Evolutionary conservation across 2,888 invertebrate species (phyloP).

Genomic region (Ypsolopha sequella): DNA sequence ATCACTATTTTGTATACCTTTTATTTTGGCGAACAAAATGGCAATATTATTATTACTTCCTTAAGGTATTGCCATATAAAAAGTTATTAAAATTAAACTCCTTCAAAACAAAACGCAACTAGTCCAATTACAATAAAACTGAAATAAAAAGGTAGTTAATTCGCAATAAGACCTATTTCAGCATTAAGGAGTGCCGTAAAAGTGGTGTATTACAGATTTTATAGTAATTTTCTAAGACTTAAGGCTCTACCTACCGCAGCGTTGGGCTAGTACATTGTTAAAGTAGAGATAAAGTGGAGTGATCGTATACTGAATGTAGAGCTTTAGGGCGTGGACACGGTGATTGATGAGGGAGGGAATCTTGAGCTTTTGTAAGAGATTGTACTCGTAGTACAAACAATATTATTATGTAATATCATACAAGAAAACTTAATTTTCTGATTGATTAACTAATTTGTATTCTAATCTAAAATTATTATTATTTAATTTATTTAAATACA

Average conservation of each 20-base stretch:
- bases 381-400: not conserved
- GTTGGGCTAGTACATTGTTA: not conserved
- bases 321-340: not conserved
- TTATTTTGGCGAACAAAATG: no score
- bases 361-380: not conserved
- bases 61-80: no score
- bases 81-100: no score
- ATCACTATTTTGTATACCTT: no score
- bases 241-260: constrained; percentile 1
- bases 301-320: not conserved
- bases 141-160: not conserved
- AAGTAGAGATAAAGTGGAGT: not conserved
- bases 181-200: not conserved
- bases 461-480: no score
- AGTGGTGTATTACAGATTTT: constrained; percentile 1
- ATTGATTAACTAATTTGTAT: no score
- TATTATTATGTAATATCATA: no score
- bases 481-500: no score
- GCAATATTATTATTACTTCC: no score
- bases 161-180: not conserved
- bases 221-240: not conserved
- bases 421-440: no score
- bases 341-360: not conserved
- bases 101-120: no score
- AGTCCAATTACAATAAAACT: constrained; percentile 1